A percentile compares a stretch with the other conserved stretches of the same genome.
These are phyloP conservation scores for Electrona antarctica DNA, from an alignment of 2,113 vertebrate species.

Conservation along the genomic window DNA sequence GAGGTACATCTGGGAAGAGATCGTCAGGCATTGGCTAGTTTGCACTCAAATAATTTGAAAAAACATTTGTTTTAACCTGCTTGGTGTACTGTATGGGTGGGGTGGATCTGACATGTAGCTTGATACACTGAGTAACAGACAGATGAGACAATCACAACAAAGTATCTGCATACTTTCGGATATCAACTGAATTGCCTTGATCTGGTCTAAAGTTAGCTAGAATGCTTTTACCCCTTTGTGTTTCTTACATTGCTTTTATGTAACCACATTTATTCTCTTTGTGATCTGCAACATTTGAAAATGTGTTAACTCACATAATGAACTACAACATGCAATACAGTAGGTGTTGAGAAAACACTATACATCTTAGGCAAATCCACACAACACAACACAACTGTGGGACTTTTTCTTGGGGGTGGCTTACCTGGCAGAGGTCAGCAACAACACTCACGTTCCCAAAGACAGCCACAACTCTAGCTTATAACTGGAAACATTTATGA, in stretches of 20 bases:
- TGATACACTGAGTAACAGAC: neutral
- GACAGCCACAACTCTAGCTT: conserved; percentile 62
- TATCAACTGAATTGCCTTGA: neutral
- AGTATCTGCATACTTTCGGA: neutral
- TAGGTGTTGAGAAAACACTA: conserved; percentile 34
- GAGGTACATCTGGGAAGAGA: conserved; percentile 23
- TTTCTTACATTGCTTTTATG: neutral
- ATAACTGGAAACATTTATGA: conserved; percentile 63
- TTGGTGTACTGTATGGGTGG: neutral
- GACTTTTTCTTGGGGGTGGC: conserved; percentile 41
- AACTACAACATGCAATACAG: conserved; percentile 58
- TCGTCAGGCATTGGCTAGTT: conserved; percentile 31
- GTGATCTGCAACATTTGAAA: conserved; percentile 7
- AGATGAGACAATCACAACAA: neutral
- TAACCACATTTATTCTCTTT: conserved; percentile 6
- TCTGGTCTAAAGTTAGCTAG: too few species aligned
- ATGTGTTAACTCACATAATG: conserved; percentile 30
- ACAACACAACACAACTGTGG: conserved; percentile 47
- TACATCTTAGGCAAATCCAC: conserved; percentile 50
- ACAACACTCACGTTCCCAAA: conserved; percentile 63
- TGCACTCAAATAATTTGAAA: neutral
- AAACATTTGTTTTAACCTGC: conserved; percentile 45
- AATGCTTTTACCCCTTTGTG: neutral
- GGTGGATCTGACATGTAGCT: neutral
- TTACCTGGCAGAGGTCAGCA: conserved; percentile 68